A percentile compares a stretch with the other conserved stretches of the same genome.
Conservation (phyloP, 1,140 invertebrate species). For the Sycophaga agraensis region DNA sequence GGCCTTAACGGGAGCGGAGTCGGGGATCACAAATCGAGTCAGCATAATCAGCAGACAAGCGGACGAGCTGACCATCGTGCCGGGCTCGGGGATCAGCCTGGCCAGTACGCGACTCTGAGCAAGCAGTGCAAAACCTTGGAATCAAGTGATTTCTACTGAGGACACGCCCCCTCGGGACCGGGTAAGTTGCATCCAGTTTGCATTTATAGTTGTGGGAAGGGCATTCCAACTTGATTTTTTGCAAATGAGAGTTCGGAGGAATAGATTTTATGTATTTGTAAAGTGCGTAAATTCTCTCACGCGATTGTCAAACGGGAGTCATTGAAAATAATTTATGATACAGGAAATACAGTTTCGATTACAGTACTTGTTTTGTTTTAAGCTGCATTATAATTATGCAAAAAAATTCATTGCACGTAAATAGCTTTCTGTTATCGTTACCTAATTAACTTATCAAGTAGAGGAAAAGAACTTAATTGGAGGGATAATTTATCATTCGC, state of each 20-base stretch:
- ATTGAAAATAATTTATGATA: not conserved
- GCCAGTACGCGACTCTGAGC: conserved; percentile 87
- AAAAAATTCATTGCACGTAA: not conserved
- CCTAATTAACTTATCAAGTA: not conserved
- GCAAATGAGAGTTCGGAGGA: too few relatives aligned
- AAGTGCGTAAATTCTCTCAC: too few relatives aligned
- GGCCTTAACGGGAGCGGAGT: conserved; percentile 54
- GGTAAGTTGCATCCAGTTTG: too few relatives aligned
- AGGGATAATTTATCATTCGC: not conserved
- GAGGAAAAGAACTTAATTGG: not conserved
- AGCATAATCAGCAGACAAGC: conserved; percentile 57
- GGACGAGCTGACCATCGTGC: conserved; percentile 58
- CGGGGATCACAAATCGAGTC: conserved; percentile 55
- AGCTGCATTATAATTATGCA: not conserved
- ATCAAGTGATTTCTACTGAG: conserved; percentile 92
- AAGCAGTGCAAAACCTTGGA: conserved; percentile 94
- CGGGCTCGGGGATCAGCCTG: conserved; percentile 61
- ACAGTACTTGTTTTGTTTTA: too few relatives aligned
- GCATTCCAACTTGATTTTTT: too few relatives aligned
- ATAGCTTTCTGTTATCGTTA: not conserved
- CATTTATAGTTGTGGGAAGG: too few relatives aligned
- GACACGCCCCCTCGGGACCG: conserved; percentile 59
- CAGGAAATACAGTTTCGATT: too few relatives aligned
- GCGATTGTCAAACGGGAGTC: too few relatives aligned
- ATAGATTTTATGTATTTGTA: too few relatives aligned